A percentile compares a stretch with the other conserved stretches of the same genome.
Evolutionary conservation across 1,140 invertebrate species (phyloP).

Genomic region (Acromyrmex charruanus): DNA sequence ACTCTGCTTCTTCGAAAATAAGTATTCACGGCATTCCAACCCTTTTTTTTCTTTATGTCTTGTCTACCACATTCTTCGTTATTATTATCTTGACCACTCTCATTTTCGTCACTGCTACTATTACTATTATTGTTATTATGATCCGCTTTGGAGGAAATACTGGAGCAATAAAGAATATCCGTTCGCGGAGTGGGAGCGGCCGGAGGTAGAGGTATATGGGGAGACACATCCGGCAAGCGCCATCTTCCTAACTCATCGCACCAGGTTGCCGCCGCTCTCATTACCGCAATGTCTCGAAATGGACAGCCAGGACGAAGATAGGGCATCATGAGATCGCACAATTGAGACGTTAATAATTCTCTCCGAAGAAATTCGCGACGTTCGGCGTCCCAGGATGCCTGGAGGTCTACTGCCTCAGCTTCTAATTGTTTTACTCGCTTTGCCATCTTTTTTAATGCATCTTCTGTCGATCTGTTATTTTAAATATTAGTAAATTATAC

Average conservation of each 20-base stretch:
- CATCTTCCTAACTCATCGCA: conserved; percentile 84
- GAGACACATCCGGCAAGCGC: conserved; percentile 81
- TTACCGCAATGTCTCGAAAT: conserved; percentile 81
- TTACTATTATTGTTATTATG: conserved; percentile 81
- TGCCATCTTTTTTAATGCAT: conserved; percentile 84
- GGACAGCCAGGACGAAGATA: conserved; percentile 85
- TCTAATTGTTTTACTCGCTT: conserved; percentile 84
- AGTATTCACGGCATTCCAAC: conserved; percentile 79
- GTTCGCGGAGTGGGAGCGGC: conserved; percentile 66
- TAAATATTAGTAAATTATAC: neutral
- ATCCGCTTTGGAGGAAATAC: conserved; percentile 76
- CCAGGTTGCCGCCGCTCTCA: conserved; percentile 84
- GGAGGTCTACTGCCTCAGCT: conserved; percentile 83
- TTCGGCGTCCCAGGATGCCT: conserved; percentile 86
- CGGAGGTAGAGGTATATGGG: conserved; percentile 82
- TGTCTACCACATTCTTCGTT: conserved; percentile 57
- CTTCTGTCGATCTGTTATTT: conserved; percentile 81
- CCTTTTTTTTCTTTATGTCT: conserved; percentile 42
- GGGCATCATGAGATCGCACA: conserved; percentile 85
- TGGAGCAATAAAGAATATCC: conserved; percentile 50
- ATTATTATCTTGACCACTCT: conserved; percentile 48
- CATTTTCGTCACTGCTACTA: conserved; percentile 71
- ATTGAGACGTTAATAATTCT: conserved; percentile 83
- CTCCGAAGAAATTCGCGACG: conserved; percentile 83
- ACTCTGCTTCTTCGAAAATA: conserved; percentile 84